Percentiles rank a stretch among this genome's conserved stretches.
These are phyloP conservation scores for Talpa occidentalis DNA, from an alignment of 2,113 vertebrate genomes.

Conservation along the genomic window DNA sequence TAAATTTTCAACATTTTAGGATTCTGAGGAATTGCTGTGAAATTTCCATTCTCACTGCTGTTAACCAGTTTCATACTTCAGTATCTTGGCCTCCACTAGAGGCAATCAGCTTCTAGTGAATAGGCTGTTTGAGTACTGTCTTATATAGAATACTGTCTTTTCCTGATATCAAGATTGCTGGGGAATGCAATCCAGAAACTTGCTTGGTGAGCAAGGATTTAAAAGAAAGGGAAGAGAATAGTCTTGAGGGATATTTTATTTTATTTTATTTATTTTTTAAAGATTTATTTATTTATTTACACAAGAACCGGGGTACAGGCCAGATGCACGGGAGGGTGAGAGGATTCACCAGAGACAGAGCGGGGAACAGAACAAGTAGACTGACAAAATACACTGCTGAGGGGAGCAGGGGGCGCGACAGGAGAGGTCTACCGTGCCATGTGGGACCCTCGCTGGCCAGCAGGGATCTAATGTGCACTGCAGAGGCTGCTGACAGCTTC, in stretches of 20 bases:
- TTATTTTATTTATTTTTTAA: too few relatives aligned
- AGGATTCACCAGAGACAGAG: too few relatives aligned
- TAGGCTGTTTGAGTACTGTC: not conserved
- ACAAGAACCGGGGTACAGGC: too few relatives aligned
- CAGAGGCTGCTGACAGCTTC: too few relatives aligned
- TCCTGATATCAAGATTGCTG: not conserved
- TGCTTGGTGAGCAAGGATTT: not conserved
- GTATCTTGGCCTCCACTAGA: not conserved
- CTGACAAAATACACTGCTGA: too few relatives aligned
- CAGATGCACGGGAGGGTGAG: too few relatives aligned
- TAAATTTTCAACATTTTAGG: not conserved
- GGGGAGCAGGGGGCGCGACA: too few relatives aligned
- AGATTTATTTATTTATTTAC: too few relatives aligned
- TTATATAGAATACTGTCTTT: not conserved
- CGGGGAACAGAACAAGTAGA: too few relatives aligned
- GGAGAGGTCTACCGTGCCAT: too few relatives aligned
- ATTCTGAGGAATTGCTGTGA: not conserved
- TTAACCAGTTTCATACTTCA: not conserved
- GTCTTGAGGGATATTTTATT: not conserved
- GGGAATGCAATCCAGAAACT: conserved; percentile 14
- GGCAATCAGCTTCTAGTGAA: not conserved
- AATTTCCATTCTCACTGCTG: not conserved
- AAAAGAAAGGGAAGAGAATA: not conserved
- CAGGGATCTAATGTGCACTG: too few relatives aligned
- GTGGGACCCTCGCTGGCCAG: too few relatives aligned